Conservation (phyloP, 2,797 vertebrate species). For the Sibirionetta formosa region DNA sequence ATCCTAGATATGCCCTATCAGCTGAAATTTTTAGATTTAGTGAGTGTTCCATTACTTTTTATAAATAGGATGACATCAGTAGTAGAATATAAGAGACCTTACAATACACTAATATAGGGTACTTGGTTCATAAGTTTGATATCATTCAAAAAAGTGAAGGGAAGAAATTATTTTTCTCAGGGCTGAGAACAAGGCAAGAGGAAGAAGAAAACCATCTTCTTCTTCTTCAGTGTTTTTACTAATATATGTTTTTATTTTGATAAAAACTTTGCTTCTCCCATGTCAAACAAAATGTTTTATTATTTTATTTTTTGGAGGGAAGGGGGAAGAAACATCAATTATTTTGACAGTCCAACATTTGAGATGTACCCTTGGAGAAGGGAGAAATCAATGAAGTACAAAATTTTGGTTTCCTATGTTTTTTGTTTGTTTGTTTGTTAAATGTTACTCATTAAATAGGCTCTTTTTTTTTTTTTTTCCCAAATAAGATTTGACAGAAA, state of each 20-base stretch:
- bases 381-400: not conserved
- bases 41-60: not conserved
- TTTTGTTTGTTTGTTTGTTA: not conserved
- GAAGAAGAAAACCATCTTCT: not conserved
- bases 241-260: not conserved
- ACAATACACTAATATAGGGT: not conserved
- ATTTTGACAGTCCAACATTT: not conserved
- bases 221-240: not conserved
- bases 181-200: not conserved
- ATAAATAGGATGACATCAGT: not conserved
- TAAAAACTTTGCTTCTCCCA: not conserved
- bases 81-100: not conserved
- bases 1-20: no score
- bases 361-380: not conserved
- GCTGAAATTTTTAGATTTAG: not conserved
- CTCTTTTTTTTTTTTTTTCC: not conserved
- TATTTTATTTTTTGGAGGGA: not conserved
- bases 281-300: not conserved
- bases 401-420: not conserved
- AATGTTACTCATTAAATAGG: not conserved
- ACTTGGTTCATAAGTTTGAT: not conserved
- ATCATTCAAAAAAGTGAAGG: not conserved
- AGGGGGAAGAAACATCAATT: not conserved
- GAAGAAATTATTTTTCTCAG: not conserved
- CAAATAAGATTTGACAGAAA: not conserved